Conservation (phyloP, 2,797 vertebrate genomes). For the Smutsia temminckii region DNA sequence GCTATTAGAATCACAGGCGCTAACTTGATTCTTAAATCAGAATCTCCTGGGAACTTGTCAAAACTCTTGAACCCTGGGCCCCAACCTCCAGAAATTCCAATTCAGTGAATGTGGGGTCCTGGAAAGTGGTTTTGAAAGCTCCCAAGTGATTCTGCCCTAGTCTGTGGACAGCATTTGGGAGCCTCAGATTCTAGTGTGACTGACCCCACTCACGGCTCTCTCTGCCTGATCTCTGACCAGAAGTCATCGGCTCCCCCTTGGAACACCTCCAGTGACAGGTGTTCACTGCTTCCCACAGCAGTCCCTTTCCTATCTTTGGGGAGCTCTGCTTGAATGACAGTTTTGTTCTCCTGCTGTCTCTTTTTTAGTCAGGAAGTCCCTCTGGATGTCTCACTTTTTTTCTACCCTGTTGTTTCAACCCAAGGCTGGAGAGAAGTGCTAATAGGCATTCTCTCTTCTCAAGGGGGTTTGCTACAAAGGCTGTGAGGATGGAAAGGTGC, state of each 20-base stretch:
- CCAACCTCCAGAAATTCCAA: not conserved
- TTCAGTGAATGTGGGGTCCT: not conserved
- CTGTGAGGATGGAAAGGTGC: not conserved
- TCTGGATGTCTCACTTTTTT: not conserved
- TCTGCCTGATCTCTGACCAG: not conserved
- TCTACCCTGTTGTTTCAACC: not conserved
- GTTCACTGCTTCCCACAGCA: not conserved
- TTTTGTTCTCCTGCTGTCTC: not conserved
- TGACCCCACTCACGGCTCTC: not conserved
- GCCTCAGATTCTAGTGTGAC: not conserved
- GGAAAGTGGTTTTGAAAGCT: conserved; percentile 14
- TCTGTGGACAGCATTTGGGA: not conserved
- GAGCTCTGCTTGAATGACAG: not conserved
- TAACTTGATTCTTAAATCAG: not conserved
- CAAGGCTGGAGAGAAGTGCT: not conserved
- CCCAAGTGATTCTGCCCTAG: not conserved
- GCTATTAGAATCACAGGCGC: not conserved
- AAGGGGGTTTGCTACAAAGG: not conserved
- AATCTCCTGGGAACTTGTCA: not conserved
- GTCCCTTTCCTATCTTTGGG: not conserved
- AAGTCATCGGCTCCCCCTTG: not conserved
- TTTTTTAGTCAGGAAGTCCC: not conserved
- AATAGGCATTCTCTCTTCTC: not conserved
- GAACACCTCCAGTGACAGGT: not conserved
- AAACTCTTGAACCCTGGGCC: not conserved